Evolutionary conservation across 2,113 vertebrate genomes (phyloP).

Genomic region (Antechinus flavipes): DNA sequence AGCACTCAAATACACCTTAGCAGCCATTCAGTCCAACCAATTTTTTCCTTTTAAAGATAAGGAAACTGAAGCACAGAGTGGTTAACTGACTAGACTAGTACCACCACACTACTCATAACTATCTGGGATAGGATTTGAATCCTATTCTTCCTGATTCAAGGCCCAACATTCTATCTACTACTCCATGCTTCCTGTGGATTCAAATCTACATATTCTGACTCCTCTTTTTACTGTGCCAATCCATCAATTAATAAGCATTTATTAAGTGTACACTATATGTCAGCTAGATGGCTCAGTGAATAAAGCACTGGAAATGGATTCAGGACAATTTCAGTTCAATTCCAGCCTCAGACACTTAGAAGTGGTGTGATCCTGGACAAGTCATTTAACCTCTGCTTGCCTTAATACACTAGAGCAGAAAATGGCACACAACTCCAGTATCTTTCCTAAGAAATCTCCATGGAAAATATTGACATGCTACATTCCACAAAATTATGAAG

Average conservation of each 20-base stretch:
- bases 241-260: background rate
- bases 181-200: background rate
- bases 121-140: background rate
- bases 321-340: background rate
- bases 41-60: background rate
- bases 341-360: background rate
- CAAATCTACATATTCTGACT: background rate
- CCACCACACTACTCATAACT: background rate
- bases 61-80: background rate
- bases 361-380: background rate
- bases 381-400: background rate
- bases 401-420: background rate
- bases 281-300: background rate
- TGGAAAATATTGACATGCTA: background rate
- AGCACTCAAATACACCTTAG: background rate
- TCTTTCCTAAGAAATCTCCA: background rate
- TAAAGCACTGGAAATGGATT: background rate
- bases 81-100: background rate
- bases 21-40: background rate
- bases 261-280: background rate
- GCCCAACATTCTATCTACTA: background rate
- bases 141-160: background rate
- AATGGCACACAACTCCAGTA: background rate
- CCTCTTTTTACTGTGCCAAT: background rate
- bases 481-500: background rate